A percentile compares a stretch with the other conserved stretches of the same genome.
phyloP scores from a whole-genome alignment of 2,888 invertebrate genomes.

The Myopa testacea region DNA sequence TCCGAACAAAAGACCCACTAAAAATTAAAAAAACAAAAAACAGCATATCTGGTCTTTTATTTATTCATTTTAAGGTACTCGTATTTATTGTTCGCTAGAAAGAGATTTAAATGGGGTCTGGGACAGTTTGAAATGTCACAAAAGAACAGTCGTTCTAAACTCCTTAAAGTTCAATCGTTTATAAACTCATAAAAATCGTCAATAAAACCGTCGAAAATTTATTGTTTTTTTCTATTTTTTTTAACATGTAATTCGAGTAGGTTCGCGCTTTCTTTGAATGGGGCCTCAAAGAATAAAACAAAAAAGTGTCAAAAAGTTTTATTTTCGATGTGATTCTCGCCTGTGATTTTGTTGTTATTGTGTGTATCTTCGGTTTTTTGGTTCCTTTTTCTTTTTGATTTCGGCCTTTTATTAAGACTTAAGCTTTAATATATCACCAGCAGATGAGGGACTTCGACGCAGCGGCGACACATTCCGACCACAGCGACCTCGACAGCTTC shows the following conservation, averaged over 20 bases:
- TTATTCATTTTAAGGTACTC: not conserved
- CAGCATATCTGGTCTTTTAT: not conserved
- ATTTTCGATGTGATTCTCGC: no score
- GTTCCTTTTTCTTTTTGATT: not conserved
- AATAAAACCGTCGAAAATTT: not conserved
- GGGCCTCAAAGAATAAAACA: no score
- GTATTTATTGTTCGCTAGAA: conserved; percentile 12
- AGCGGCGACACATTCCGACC: conserved; percentile 6
- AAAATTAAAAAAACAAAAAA: conserved; percentile 1
- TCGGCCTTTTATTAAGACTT: not conserved
- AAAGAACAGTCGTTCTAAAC: not conserved
- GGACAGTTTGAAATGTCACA: conserved; percentile 18
- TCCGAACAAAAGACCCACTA: not conserved
- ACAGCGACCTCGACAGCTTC: conserved; percentile 17
- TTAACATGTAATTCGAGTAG: no score
- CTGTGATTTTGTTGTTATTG: no score
- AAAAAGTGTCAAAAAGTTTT: no score
- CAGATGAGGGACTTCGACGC: not conserved
- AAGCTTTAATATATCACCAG: conserved; percentile 5
- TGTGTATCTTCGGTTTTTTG: not conserved
- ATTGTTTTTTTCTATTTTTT: not conserved
- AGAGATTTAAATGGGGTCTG: not conserved
- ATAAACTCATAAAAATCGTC: not conserved
- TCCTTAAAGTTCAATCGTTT: not conserved
- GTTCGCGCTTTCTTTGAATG: not conserved